Evolutionary conservation across 1,140 invertebrate genomes (phyloP).

Genomic region (Bombus huntii): DNA sequence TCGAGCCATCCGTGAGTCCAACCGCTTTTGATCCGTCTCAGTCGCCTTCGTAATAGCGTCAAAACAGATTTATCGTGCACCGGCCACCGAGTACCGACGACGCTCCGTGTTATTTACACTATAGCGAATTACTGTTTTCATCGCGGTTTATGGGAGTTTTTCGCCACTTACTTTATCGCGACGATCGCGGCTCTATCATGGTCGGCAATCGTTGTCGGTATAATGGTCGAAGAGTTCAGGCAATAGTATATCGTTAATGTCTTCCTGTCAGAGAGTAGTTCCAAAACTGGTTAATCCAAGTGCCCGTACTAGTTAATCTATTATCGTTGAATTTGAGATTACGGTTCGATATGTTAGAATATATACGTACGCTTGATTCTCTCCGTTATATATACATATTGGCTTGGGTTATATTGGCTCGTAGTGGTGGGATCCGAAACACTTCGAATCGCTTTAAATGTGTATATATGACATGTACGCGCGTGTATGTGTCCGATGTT

Average conservation of each 20-base stretch:
- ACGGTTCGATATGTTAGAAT: too few relatives aligned
- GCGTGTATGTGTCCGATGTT: too few relatives aligned
- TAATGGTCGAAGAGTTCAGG: neutral
- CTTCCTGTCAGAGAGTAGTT: neutral
- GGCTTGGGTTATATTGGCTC: too few relatives aligned
- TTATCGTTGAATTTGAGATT: too few relatives aligned
- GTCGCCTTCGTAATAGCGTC: neutral
- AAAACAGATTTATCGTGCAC: constrained; percentile 3
- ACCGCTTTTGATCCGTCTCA: constrained; percentile 5
- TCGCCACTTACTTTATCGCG: neutral
- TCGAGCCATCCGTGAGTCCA: neutral
- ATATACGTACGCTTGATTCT: too few relatives aligned
- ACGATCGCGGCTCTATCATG: neutral
- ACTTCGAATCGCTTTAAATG: too few relatives aligned
- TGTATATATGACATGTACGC: too few relatives aligned
- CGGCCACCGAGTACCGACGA: neutral
- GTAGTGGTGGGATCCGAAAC: too few relatives aligned
- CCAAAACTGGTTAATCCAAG: neutral
- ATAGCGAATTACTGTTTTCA: constrained; percentile 1
- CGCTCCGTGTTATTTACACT: neutral
- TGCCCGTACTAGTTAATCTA: too few relatives aligned
- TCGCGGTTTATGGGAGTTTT: neutral
- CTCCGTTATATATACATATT: too few relatives aligned
- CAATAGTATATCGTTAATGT: neutral
- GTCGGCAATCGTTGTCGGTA: neutral